Percentiles rank a stretch among this genome's conserved stretches.
Conservation (phyloP, 2,797 vertebrate species). For the Linurgus olivaceus region DNA sequence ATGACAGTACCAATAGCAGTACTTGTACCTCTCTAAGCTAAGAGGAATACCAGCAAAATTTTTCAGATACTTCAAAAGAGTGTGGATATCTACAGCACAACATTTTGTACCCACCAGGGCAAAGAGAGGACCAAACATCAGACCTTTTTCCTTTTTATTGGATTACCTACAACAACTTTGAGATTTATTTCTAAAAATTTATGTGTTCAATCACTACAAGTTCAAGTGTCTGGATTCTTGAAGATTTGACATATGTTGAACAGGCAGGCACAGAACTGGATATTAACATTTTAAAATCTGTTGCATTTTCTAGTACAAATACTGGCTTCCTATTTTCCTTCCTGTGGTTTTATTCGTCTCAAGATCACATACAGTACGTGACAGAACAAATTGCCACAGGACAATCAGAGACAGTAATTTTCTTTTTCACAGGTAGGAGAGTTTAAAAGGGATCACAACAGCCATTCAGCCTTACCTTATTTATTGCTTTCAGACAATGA, state of each 20-base stretch:
- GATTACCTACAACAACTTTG: background rate
- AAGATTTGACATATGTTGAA: background rate
- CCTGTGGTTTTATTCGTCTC: background rate
- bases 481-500: background rate
- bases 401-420: background rate
- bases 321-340: background rate
- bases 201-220: background rate
- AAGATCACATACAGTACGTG: background rate
- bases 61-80: background rate
- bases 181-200: background rate
- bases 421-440: background rate
- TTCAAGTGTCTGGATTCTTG: background rate
- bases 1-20: background rate
- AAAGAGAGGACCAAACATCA: background rate
- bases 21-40: background rate
- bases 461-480: background rate
- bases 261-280: background rate
- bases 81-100: background rate
- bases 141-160: background rate
- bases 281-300: background rate
- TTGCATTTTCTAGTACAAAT: background rate
- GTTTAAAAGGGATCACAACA: background rate
- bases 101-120: background rate
- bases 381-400: background rate
- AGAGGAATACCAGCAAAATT: background rate